These are phyloP conservation scores for Polietes domitor DNA, from an alignment of 2,888 invertebrate genomes.

Conservation along the genomic window DNA sequence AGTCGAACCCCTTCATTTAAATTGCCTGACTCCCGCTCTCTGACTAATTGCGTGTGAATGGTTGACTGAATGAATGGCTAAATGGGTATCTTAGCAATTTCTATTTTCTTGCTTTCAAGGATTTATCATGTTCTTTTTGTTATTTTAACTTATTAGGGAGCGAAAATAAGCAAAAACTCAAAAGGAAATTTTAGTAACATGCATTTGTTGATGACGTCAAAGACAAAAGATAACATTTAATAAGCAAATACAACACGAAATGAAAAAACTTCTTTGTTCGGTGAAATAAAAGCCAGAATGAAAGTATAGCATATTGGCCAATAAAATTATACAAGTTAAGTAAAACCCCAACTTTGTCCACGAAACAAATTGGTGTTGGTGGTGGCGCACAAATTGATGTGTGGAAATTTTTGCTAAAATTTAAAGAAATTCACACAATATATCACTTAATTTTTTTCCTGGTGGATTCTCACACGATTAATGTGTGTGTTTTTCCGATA, in stretches of 20 bases:
- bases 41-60: conserved; percentile 8
- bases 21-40: conserved; percentile 39
- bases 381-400: too few relatives aligned
- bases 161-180: background rate
- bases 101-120: background rate
- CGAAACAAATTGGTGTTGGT: too few relatives aligned
- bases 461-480: too few relatives aligned
- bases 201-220: conserved; percentile 45
- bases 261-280: background rate
- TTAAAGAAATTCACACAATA: too few relatives aligned
- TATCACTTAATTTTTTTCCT: too few relatives aligned
- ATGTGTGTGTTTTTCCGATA: too few relatives aligned
- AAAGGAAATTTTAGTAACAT: conserved; percentile 1
- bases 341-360: background rate
- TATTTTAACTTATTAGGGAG: background rate
- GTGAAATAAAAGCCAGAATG: background rate
- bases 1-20: background rate
- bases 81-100: conserved; percentile 33
- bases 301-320: background rate
- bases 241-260: background rate
- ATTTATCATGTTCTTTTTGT: background rate
- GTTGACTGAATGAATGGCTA: too few relatives aligned
- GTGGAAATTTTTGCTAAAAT: too few relatives aligned
- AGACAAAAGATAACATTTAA: background rate
- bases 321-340: background rate